Base-by-base conservation (phyloP, 2,113 vertebrate genomes). In the Naja naja region DNA sequence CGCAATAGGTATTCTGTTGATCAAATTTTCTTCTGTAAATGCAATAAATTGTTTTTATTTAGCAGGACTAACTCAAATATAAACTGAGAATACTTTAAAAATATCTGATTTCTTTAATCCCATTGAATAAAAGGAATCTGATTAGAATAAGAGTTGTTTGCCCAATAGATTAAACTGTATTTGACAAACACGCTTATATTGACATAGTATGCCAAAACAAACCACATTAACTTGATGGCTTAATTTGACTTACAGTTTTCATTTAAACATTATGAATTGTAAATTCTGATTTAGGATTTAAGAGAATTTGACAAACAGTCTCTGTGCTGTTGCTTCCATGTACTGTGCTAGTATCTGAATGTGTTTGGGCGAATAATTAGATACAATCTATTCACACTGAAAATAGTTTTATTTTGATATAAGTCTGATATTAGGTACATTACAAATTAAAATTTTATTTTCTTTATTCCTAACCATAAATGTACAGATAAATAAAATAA, bases 341-440 rank as follows among this genome's bases (percentile, higher is more conserved):
- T 91, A 88, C 52, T 4, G 52, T 90, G 54, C 47, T 20, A 87
- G 55, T 88, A 30, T n/a, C 60, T 81, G 43, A 47, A 91, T 34
- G 20, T 14, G 27, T 85, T 9, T 30, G 7, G 60, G 20, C 14
- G 9, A 56, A 49, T 47, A 93, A 91, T 86, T 34, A 92, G 53
- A 89, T 54, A 85, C 22, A 81, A 22, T 34, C 87, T 96, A 95
- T 96, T 96, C 96, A 96, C 95, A 93, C 89, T 88, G 92, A 93
- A 97, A 97, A 93, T 94, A 94, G 93, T 90, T 96, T 96, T 95
- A 97, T 95, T 94, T 95, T 95, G 95, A 95, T 95, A 91, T 94
- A 96, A 94, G 96, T 95, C 91, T 96, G 95, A 94, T 96, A 95
- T 90, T 95, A 96, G 94, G 92, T 95, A 96, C 94, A 95, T 96